Conservation (phyloP, 2,113 vertebrate species). For the Callionymus lyra region DNA sequence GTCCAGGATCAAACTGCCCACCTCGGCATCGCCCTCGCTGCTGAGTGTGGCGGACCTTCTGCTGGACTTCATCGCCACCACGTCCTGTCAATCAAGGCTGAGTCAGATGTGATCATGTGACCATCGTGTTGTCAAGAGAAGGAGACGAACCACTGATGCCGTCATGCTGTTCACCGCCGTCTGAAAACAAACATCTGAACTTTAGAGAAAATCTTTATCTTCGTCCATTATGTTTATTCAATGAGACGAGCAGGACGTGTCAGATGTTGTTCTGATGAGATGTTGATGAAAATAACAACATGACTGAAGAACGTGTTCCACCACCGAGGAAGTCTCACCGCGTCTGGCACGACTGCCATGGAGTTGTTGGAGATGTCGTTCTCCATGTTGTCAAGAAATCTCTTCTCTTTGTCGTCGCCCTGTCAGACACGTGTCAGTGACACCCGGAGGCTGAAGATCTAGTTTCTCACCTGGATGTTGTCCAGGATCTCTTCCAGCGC, state of each 20-base stretch:
- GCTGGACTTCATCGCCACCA: slow-evolving; percentile 28
- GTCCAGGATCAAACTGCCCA: slow-evolving; percentile 34
- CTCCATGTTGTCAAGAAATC: slow-evolving; percentile 23
- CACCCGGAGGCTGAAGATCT: no score
- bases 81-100: slow-evolving; percentile 18
- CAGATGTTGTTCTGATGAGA: no score
- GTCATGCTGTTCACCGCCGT: slow-evolving; percentile 31
- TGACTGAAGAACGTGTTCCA: no score
- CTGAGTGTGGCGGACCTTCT: background rate
- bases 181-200: slow-evolving; percentile 18
- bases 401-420: slow-evolving; percentile 30
- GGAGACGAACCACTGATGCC: slow-evolving; percentile 25
- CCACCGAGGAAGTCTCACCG: slow-evolving; percentile 17
- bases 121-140: background rate
- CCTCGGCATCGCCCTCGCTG: slow-evolving; percentile 18
- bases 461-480: background rate
- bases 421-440: slow-evolving; percentile 7
- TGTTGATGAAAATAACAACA: background rate
- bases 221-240: no score
- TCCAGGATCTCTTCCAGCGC: slow-evolving; percentile 13
- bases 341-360: slow-evolving; percentile 10
- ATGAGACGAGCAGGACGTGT: no score
- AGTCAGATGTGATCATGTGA: background rate
- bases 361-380: slow-evolving; percentile 22
- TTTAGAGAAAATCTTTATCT: no score